Conservation (phyloP, 2,797 vertebrate species). For the Myripristis jacobus region DNA sequence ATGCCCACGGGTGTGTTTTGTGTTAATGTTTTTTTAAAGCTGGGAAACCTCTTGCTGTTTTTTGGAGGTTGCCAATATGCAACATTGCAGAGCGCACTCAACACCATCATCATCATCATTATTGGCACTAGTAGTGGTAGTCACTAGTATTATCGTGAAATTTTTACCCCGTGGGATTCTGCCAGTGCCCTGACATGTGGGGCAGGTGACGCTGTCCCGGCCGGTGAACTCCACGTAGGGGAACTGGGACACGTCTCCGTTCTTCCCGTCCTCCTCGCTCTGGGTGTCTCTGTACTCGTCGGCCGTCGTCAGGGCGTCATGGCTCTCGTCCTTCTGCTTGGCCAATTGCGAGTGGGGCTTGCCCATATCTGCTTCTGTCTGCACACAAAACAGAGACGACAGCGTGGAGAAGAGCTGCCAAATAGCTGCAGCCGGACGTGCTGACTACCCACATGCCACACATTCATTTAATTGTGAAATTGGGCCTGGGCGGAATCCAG, state of each 20-base stretch:
- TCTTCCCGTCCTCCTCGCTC: constrained; percentile 83
- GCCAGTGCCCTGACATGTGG: constrained; percentile 96
- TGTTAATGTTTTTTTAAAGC: too few species aligned
- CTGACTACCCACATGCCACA: constrained; percentile 41
- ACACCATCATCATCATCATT: too few species aligned
- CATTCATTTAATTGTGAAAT: constrained; percentile 40
- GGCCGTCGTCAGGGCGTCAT: constrained; percentile 75
- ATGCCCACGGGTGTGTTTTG: too few species aligned
- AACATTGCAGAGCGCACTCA: too few species aligned
- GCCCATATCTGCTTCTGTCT: constrained; percentile 87
- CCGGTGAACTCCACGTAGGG: constrained; percentile 88
- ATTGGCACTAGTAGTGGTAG: too few species aligned
- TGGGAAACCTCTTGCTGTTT: too few species aligned
- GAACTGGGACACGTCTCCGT: constrained; percentile 93
- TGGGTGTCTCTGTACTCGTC: constrained; percentile 81
- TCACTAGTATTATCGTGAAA: neutral
- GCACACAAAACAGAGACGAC: constrained; percentile 31
- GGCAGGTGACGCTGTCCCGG: constrained; percentile 96
- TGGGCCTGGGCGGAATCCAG: constrained; percentile 27
- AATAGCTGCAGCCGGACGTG: constrained; percentile 18
- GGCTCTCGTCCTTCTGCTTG: constrained; percentile 86
- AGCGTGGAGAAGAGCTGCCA: constrained; percentile 5
- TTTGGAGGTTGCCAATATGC: too few species aligned
- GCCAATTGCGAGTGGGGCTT: constrained; percentile 90
- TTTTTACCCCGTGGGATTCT: constrained; percentile 92